Evolutionary conservation across 2,888 invertebrate species (phyloP).

Genomic region (Salticus scenicus): DNA sequence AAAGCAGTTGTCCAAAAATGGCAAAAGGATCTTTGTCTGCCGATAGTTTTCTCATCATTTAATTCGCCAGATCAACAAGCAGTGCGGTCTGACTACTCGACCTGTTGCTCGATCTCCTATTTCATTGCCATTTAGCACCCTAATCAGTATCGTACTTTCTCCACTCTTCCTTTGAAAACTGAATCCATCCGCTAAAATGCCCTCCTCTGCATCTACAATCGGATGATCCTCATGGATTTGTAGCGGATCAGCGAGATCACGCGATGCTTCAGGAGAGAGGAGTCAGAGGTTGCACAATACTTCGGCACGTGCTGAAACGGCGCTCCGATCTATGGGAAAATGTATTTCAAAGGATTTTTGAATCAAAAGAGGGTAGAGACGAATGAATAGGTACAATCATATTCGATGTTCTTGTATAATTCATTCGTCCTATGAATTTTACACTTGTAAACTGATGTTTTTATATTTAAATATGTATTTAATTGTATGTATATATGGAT

Average conservation of each 20-base stretch:
- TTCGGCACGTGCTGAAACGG: slow-evolving; percentile 18
- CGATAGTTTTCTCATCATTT: neutral
- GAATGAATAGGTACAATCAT: neutral
- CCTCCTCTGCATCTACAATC: neutral
- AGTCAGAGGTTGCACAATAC: slow-evolving; percentile 45
- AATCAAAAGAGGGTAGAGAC: neutral
- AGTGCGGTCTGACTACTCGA: neutral
- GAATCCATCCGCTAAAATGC: neutral
- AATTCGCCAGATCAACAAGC: neutral
- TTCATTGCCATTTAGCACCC: slow-evolving; percentile 14
- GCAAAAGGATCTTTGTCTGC: too few relatives aligned
- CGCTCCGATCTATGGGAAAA: neutral
- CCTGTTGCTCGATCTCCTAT: neutral
- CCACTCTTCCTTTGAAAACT: neutral
- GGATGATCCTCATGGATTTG: slow-evolving; percentile 4
- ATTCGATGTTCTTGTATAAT: too few relatives aligned
- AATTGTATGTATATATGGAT: too few relatives aligned
- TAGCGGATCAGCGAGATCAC: neutral
- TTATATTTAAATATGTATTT: too few relatives aligned
- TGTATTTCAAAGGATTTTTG: neutral
- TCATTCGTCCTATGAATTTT: too few relatives aligned
- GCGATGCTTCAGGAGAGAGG: slow-evolving; percentile 20
- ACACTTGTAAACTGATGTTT: too few relatives aligned
- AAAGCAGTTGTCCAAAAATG: too few relatives aligned
- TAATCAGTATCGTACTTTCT: neutral